These are phyloP conservation scores for Alethe castanea DNA, from an alignment of 2,113 vertebrate genomes.

Conservation along the genomic window DNA sequence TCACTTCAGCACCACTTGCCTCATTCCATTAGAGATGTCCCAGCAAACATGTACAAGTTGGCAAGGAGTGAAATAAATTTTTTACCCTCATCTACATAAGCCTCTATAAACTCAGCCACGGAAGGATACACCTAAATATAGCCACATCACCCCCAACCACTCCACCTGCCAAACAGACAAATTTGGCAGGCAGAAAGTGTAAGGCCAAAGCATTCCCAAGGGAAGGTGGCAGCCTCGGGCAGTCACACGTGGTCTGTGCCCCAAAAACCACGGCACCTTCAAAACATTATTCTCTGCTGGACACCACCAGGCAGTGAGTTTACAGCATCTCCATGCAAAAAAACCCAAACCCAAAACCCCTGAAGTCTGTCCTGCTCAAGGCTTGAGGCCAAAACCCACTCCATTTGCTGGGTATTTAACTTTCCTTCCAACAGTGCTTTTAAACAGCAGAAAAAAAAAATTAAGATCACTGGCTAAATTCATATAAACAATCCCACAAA, in stretches of 20 bases:
- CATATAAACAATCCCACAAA: background rate
- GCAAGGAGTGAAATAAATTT: background rate
- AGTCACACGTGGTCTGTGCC: accelerated
- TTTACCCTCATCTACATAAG: background rate
- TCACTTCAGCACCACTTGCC: background rate
- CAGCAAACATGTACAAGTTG: background rate
- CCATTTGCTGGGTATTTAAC: background rate
- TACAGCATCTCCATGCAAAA: background rate
- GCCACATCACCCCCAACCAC: accelerated
- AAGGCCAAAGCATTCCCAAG: background rate
- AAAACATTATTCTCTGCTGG: background rate
- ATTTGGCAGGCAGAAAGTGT: background rate
- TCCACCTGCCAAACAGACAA: background rate
- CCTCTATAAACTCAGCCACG: background rate
- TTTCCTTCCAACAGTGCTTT: background rate
- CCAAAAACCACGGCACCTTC: background rate
- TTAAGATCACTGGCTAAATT: background rate
- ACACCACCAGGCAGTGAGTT: background rate
- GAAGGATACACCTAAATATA: background rate
- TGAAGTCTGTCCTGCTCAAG: background rate
- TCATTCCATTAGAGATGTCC: background rate
- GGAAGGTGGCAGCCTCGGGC: accelerated
- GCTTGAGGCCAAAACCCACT: background rate
- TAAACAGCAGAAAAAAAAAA: background rate
- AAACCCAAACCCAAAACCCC: background rate